Conservation (phyloP, 2,888 invertebrate species). For the Tineola bisselliella region DNA sequence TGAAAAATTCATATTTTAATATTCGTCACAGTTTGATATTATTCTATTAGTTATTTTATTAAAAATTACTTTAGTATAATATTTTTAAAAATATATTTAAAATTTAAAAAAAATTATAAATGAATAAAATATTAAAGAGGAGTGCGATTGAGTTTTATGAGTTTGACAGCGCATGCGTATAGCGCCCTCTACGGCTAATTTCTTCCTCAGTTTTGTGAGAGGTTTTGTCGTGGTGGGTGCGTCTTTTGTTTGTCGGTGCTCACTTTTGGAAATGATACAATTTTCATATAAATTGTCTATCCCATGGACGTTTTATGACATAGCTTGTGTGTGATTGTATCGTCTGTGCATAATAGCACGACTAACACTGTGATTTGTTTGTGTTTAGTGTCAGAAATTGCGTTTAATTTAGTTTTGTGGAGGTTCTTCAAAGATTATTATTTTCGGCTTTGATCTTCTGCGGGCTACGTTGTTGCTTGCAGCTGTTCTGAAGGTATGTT, state of each 20-base stretch:
- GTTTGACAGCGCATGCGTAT: slow-evolving; percentile 47
- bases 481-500: slow-evolving; percentile 1
- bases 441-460: background rate
- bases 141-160: slow-evolving; percentile 2
- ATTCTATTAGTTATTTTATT: too few relatives aligned
- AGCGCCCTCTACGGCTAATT: slow-evolving; percentile 29
- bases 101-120: too few relatives aligned
- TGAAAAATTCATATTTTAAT: too few relatives aligned
- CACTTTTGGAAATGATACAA: slow-evolving; percentile 46
- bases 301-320: slow-evolving; percentile 49
- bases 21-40: too few relatives aligned
- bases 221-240: slow-evolving; percentile 47
- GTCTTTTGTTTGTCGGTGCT: slow-evolving; percentile 31
- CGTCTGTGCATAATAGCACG: background rate
- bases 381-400: background rate
- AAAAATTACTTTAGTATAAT: too few relatives aligned
- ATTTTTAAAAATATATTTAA: too few relatives aligned
- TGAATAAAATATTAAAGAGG: too few relatives aligned
- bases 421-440: background rate
- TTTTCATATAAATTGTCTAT: slow-evolving; percentile 36
- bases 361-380: background rate
- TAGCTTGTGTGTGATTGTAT: slow-evolving; percentile 22
- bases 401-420: slow-evolving; percentile 3
- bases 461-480: background rate
- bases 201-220: slow-evolving; percentile 44